A percentile compares a stretch with the other conserved stretches of the same genome.
These are phyloP conservation scores for Drosophila eugracilis DNA, from an alignment of 1,140 invertebrate species.

Conservation along the genomic window DNA sequence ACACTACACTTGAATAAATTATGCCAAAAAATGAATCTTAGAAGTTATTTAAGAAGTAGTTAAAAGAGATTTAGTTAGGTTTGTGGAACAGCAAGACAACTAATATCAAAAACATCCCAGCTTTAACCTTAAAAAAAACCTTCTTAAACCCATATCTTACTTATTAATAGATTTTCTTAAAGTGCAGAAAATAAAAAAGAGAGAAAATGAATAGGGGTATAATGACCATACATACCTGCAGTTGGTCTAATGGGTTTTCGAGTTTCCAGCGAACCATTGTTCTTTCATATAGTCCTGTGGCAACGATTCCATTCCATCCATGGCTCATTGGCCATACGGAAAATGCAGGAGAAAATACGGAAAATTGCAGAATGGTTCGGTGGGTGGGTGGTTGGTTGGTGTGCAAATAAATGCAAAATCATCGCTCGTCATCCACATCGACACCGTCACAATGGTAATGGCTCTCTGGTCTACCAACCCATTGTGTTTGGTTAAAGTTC, in stretches of 20 bases:
- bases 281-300: not conserved
- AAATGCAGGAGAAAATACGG: too few relatives aligned
- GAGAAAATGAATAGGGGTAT: conserved; percentile 1
- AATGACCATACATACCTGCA: conserved; percentile 37
- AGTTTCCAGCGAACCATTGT: conserved; percentile 17
- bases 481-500: conserved; percentile 29
- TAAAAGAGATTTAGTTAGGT: too few relatives aligned
- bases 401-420: conserved; percentile 64
- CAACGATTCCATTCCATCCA: conserved; percentile 9
- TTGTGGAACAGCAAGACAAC: too few relatives aligned
- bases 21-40: too few relatives aligned
- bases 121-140: too few relatives aligned
- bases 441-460: conserved; percentile 10
- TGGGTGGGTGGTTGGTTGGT: conserved; percentile 16
- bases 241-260: conserved; percentile 27
- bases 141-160: too few relatives aligned
- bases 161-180: too few relatives aligned
- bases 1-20: conserved; percentile 13
- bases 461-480: too few relatives aligned
- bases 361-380: too few relatives aligned
- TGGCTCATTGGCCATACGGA: conserved; percentile 45
- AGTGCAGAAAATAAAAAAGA: conserved; percentile 1
- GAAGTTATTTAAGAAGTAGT: too few relatives aligned
- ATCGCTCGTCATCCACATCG: conserved; percentile 43
- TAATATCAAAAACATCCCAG: too few relatives aligned